Conservation (phyloP, 2,797 vertebrate species). For the Phalloptychus januarius region DNA sequence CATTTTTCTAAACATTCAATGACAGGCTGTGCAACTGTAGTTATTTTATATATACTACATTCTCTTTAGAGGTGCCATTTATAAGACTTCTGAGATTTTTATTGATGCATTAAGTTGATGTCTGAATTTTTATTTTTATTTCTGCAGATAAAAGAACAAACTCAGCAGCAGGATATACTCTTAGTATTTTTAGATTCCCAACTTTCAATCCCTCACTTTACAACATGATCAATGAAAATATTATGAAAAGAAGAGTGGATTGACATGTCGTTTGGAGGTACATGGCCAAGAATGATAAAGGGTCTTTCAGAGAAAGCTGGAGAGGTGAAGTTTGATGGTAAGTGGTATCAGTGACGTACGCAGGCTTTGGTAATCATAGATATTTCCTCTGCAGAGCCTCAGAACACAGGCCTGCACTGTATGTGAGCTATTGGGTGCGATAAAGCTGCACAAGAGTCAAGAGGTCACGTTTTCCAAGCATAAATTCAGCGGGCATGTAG, state of each 20-base stretch:
- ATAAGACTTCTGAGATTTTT: background rate
- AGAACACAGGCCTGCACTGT: conserved; percentile 75
- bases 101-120: no score
- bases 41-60: background rate
- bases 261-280: conserved; percentile 17
- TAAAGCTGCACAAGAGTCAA: conserved; percentile 78
- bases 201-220: background rate
- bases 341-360: conserved; percentile 41
- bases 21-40: background rate
- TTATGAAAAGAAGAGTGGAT: conserved; percentile 13
- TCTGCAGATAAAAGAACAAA: background rate
- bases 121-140: background rate
- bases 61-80: background rate
- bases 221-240: background rate
- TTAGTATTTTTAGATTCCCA: background rate
- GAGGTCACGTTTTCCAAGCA: conserved; percentile 82
- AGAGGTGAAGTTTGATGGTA: background rate
- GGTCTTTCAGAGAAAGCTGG: conserved; percentile 13
- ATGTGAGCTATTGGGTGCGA: conserved; percentile 75
- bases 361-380: conserved; percentile 71
- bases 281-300: conserved; percentile 4
- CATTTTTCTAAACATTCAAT: background rate
- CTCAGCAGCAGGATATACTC: background rate
- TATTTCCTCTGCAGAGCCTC: conserved; percentile 71
- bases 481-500: conserved; percentile 76